A percentile compares a stretch with the other conserved stretches of the same genome.
Conservation (phyloP, 2,797 vertebrate species). For the Scleropages formosus region DNA sequence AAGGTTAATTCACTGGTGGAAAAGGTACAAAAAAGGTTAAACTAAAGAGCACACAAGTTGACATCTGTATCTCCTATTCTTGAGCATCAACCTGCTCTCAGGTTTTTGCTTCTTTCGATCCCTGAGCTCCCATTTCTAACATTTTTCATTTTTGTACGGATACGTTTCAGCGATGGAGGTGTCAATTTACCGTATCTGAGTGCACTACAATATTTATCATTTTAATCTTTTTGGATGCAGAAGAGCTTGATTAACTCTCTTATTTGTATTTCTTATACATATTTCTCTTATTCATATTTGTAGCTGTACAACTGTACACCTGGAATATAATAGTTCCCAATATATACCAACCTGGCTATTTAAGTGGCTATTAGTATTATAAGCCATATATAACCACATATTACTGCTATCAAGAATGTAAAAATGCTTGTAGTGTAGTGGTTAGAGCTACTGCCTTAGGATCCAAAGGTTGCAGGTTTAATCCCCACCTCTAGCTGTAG, state of each 20-base stretch:
- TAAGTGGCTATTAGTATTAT: no score
- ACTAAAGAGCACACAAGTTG: conserved; percentile 2
- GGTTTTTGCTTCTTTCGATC: conserved; percentile 2
- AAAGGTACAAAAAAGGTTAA: conserved; percentile 27
- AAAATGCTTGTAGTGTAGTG: no score
- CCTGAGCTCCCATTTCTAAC: not conserved
- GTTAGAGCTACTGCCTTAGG: no score
- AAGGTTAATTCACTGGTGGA: conserved; percentile 25
- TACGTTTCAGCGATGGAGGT: conserved; percentile 1
- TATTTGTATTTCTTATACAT: no score
- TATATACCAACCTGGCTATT: no score
- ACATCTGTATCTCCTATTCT: not conserved
- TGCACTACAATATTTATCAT: not conserved
- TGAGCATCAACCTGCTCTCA: conserved; percentile 11
- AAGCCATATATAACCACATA: no score
- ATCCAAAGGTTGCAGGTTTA: no score
- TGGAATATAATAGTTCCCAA: no score
- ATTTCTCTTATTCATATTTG: no score
- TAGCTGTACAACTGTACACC: no score
- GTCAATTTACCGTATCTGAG: not conserved
- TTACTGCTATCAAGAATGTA: no score
- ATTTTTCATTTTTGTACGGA: not conserved
- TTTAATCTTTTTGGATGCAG: conserved; percentile 7
- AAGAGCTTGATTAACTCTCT: conserved; percentile 17
- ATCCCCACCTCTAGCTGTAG: no score